Base-by-base conservation (phyloP, 2,113 vertebrate genomes). In the Chrysochloris asiatica region DNA sequence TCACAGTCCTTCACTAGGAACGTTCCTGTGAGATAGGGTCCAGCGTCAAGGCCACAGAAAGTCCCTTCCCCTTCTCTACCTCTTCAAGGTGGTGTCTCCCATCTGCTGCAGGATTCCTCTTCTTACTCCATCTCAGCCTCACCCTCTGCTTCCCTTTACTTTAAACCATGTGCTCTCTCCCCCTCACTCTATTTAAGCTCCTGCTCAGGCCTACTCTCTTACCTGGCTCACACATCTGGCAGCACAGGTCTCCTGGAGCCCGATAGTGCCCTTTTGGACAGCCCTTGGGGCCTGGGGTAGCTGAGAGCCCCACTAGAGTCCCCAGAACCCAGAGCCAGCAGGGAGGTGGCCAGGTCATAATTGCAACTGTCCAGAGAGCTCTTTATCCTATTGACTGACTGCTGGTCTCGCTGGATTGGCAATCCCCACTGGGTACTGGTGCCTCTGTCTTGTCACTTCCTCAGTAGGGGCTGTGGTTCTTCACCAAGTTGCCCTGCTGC, bases 211-310 rank as follows among this genome's bases (percentile, higher is more conserved):
- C 22, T 10, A 6, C 17, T 56, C 30, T 71, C 94, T 92, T 88
- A 97, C 96, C 96, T 88, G 96, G 95, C 38, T 52, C 22, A 61
- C 96, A 97, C 93, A 92, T 82, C 52, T 6, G 96, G 77, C 96
- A 97, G 77, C 96, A 97, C 59, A 81, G 26, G 8, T 22, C 12
- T 36, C 22, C 59, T 6, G 2, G n/a, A 8, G 86, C 61, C 83
- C 17, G 0, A 80, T 97, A 97, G 38, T 95, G 80, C 41, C 61
- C 89, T 45, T 85, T 78, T 2, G 92, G 94, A 54, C 96, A 97
- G 78, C 9, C 81, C 16, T 38, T 11, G 41, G 56, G 11, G 50
- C 28, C 52, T 30, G 24, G 36, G 33, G 82, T 65, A 1, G 82
- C 91, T 0, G 50, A 93, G 72, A 96, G 76, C 33, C 88, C 93